Conservation (phyloP, 2,113 vertebrate species). For the Brienomyrus longianalis region DNA sequence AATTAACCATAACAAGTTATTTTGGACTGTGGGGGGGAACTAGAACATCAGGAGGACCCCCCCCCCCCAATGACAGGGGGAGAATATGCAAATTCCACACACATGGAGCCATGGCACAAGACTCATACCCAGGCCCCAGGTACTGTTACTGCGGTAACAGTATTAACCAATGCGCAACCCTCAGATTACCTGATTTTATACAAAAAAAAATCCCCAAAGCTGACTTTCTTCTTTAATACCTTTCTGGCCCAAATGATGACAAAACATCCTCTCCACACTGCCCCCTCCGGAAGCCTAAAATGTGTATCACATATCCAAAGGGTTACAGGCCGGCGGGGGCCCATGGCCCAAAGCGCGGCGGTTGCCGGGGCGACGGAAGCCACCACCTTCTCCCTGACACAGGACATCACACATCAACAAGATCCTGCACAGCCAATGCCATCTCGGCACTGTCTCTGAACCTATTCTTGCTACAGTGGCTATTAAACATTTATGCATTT, state of each 20-base stretch:
- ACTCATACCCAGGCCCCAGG: neutral
- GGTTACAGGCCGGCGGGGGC: neutral
- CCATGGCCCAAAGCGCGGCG: neutral
- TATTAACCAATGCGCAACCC: neutral
- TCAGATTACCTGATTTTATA: neutral
- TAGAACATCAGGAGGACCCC: neutral
- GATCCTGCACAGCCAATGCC: neutral
- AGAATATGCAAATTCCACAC: neutral
- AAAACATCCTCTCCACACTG: neutral
- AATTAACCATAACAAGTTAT: neutral
- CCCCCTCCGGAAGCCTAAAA: neutral
- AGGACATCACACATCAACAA: neutral
- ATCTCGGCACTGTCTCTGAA: neutral
- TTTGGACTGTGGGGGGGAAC: neutral
- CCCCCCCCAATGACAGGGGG: neutral
- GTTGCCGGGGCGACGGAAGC: neutral
- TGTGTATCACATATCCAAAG: neutral
- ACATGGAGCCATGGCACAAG: neutral
- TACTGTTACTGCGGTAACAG: too few relatives aligned
- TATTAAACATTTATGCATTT: constrained; percentile 7
- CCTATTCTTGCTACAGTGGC: neutral
- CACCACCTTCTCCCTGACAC: neutral
- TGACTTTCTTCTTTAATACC: neutral
- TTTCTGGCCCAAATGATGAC: neutral
- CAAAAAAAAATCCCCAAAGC: neutral